phyloP scores from a whole-genome alignment of 2,797 vertebrate genomes.

The Enteromius argenteus region DNA sequence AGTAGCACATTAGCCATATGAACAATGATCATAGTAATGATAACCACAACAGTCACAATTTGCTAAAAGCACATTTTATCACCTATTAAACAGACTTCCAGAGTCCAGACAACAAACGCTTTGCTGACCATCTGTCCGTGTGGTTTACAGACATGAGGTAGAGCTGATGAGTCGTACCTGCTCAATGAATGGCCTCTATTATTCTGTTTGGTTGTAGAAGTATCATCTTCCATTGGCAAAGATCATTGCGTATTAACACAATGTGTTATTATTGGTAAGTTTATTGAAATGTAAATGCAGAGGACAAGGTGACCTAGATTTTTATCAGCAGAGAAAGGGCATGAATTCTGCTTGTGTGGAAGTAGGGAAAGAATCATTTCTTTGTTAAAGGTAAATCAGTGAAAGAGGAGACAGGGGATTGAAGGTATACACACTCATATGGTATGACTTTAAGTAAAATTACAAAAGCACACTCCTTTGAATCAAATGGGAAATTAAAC shows the following conservation, averaged over 20 bases:
- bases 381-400: conserved; percentile 43
- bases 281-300: conserved; percentile 92
- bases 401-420: neutral
- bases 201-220: conserved; percentile 76
- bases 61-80: conserved; percentile 19
- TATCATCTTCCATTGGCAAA: conserved; percentile 81
- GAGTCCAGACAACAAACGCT: conserved; percentile 10
- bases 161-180: conserved; percentile 76
- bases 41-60: neutral
- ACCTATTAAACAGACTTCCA: conserved; percentile 14
- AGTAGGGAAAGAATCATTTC: conserved; percentile 50
- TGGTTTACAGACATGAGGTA: conserved; percentile 74
- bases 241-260: conserved; percentile 82
- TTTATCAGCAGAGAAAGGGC: conserved; percentile 66
- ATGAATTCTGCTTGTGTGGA: conserved; percentile 56
- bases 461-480: conserved; percentile 5
- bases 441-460: neutral
- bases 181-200: conserved; percentile 83
- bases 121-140: conserved; percentile 52
- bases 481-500: neutral
- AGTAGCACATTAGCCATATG: neutral
- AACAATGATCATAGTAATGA: neutral
- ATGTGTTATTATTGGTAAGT: conserved; percentile 87
- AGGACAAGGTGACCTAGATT: conserved; percentile 87
- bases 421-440: neutral